Evolutionary conservation across 1,140 invertebrate species (phyloP), one percentile per base, ranked within the genome.

Genomic region (Druon quercuslanigerum): DNA sequence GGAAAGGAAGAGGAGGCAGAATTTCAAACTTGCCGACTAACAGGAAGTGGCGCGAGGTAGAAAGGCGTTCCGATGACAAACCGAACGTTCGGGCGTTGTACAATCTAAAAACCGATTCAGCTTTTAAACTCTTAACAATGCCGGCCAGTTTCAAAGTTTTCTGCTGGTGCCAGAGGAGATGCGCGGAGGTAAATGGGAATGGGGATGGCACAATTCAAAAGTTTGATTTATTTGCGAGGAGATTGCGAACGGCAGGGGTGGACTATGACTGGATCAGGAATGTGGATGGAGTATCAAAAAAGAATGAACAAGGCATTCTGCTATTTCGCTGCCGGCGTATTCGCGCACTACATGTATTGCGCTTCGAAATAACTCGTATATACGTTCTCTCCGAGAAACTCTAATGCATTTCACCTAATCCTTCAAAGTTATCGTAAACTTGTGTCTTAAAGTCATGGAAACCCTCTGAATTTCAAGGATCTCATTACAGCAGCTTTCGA

Each of bases 221-320:
- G 90, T 91, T 90, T 91, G 90, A 91, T 91, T 90, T 90, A 91
- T 91, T 91, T 91, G 88, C 87, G 87, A 86, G 87, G 80, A 91
- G 88, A 91, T 91, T 91, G 85, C 84, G 84, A 78, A 79, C 79
- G 87, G 84, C 86, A 87, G 78, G 72, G 83, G 76, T 79, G 79
- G 79, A 82, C 76, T 74, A 72, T 74, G 77, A 50, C 75, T 33
- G 76, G 73, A 85, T 76, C 50, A 50, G 81, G 75, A 80, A 83
- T 76, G 66, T 76, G 60, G 79, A 75, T 56, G 73, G 77, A 78
- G 56, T 46, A 25, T 77, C 2, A 33, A 78, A 76, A 40, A 56
- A 56, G 25, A 71, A 75, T 76, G 78, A 76, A 73, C 78, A 79
- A 79, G 82, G 77, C 79, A 84, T 80, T 84, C 54, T 72, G 66